Base-by-base conservation (phyloP, 2,888 invertebrate species). In the Macrophya annulata region DNA sequence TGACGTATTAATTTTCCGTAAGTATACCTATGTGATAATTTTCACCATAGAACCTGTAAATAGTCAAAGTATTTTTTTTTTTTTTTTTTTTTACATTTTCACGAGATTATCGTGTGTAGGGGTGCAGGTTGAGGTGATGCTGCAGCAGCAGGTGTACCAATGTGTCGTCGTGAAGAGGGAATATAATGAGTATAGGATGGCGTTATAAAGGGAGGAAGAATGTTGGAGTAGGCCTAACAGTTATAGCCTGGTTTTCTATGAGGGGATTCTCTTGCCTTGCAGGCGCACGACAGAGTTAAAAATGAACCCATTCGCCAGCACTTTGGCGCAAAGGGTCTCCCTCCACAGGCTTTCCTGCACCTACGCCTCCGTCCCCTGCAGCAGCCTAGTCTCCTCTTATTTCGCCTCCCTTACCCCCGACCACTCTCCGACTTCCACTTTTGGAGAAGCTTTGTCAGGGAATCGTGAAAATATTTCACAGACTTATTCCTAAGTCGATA, bases 401-500 rank as follows among this genome's bases (percentile, higher is more conserved):
- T 21, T 21, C 45, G 43, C 37, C 43, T 37, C 15, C 25, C 68
- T 21, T n/a, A n/a, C 12, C 68, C 31, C 25, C 31, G 31, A 31
- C 31, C 31, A 31, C 31, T 3, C 31, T 31, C 48, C 76, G 45
- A 48, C 45, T 76, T 76, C 48, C 77, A 77, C 77, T 43, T 77
- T 77, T 37, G 55, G 31, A 77, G 85, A 85, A 90, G 90, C 90
- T 91, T 91, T 91, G 91, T 91, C 89, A 90, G 89, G 87, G 90
- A 92, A 92, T 92, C 89, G 91, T 87, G 89, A 87, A 89, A 89
- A 91, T 91, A 91, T 91, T 91, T 92, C 91, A 91, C 87, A 84
- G 87, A 88, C 87, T 91, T 90, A 31, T 90, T 87, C 62, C 31
- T 84, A 83, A 74, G 84, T 84, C 76, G 86, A 85, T 86, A 87